These are phyloP conservation scores for Rotaria macrura DNA, from an alignment of 2,888 invertebrate genomes.

Conservation along the genomic window DNA sequence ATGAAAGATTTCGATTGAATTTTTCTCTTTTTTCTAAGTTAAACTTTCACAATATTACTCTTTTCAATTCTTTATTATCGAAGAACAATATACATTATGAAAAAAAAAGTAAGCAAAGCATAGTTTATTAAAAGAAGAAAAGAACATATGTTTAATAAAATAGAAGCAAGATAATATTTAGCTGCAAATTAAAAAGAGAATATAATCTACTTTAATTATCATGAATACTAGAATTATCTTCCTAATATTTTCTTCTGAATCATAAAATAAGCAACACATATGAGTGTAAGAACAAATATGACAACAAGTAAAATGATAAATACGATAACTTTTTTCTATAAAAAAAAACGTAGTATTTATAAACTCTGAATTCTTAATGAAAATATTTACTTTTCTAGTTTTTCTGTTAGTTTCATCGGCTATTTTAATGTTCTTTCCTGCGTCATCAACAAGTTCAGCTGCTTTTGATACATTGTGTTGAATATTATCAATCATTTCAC, in stretches of 20 bases:
- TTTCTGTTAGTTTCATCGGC: no score
- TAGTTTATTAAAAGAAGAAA: background rate
- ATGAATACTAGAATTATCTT: background rate
- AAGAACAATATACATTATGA: no score
- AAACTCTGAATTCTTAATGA: background rate
- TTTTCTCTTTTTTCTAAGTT: no score
- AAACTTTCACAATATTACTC: no score
- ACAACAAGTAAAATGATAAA: background rate
- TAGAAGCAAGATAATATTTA: background rate
- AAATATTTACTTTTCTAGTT: conserved; percentile 30
- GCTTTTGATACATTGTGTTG: conserved; percentile 99
- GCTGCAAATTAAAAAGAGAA: background rate
- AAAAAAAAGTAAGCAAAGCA: background rate
- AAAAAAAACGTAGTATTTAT: background rate
- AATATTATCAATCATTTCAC: conserved; percentile 99
- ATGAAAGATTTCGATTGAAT: no score
- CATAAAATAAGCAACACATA: background rate
- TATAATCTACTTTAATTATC: background rate
- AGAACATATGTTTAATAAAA: background rate
- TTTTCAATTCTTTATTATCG: no score
- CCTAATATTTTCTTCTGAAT: background rate
- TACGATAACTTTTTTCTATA: background rate
- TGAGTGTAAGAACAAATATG: background rate
- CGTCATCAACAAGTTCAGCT: conserved; percentile 98
- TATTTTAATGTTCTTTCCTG: conserved; percentile 81